phyloP scores from a whole-genome alignment of 2,888 invertebrate species.

The Crocallis elinguaria region DNA sequence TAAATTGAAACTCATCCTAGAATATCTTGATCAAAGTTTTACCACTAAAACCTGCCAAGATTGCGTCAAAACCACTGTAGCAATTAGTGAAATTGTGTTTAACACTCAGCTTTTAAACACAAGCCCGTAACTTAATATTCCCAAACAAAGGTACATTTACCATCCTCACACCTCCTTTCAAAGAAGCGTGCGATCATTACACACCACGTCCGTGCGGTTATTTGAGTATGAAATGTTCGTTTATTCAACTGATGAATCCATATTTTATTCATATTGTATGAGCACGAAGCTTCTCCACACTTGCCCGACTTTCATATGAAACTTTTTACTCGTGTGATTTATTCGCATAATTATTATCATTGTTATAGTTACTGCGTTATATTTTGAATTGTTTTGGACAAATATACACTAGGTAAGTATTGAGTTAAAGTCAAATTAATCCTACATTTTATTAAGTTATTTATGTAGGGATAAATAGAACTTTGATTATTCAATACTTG shows the following conservation, averaged over 20 bases:
- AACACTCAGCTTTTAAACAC: slow-evolving; percentile 2
- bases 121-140: slow-evolving; percentile 4
- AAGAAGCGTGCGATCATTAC: slow-evolving; percentile 9
- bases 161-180: slow-evolving; percentile 16
- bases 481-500: too few relatives aligned
- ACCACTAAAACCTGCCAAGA: neutral
- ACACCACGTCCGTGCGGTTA: slow-evolving; percentile 36
- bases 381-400: neutral
- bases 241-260: slow-evolving; percentile 76
- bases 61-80: neutral
- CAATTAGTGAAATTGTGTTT: slow-evolving; percentile 7
- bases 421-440: too few relatives aligned
- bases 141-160: slow-evolving; percentile 11
- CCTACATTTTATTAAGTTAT: too few relatives aligned
- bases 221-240: slow-evolving; percentile 64
- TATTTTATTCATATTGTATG: slow-evolving; percentile 77
- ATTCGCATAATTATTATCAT: slow-evolving; percentile 47
- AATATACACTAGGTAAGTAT: neutral
- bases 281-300: slow-evolving; percentile 51
- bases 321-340: slow-evolving; percentile 46
- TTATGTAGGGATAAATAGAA: too few relatives aligned
- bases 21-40: neutral
- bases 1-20: neutral
- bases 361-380: neutral
- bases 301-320: slow-evolving; percentile 49